Evolutionary conservation across 2,888 invertebrate species (phyloP).

Genomic region (Dichetophora obliterata): DNA sequence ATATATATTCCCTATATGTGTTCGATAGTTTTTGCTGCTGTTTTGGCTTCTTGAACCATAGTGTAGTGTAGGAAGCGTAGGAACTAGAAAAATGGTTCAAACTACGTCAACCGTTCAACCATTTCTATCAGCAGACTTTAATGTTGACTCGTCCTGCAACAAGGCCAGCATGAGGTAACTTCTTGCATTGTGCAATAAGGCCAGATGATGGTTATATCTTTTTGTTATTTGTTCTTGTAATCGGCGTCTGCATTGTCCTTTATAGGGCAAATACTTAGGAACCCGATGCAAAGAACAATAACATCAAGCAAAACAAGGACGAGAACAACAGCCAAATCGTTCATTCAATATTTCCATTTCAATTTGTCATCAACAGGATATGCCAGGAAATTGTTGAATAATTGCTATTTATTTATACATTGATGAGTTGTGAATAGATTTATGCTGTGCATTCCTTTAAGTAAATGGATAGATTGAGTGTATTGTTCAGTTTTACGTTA

Average conservation of each 20-base stretch:
- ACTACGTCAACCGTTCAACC: neutral
- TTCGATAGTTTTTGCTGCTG: no score
- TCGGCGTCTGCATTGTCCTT: no score
- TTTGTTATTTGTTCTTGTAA: no score
- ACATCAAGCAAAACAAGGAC: neutral
- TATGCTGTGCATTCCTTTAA: no score
- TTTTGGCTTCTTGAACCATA: no score
- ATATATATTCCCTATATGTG: no score
- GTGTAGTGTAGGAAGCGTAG: neutral
- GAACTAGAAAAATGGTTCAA: no score
- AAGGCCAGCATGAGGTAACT: neutral
- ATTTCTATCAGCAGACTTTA: neutral
- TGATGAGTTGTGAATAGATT: neutral
- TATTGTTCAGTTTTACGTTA: no score
- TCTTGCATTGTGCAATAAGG: neutral
- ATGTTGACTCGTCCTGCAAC: neutral
- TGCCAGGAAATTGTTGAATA: slow-evolving; percentile 18
- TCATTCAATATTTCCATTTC: slow-evolving; percentile 15
- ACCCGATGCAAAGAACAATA: neutral
- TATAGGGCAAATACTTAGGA: no score
- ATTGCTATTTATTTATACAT: slow-evolving; percentile 8
- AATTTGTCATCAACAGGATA: slow-evolving; percentile 31
- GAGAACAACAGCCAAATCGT: neutral
- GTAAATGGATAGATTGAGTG: no score
- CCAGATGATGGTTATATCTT: neutral